Evolutionary conservation across 2,113 vertebrate species (phyloP).

Genomic region (Egretta garzetta): DNA sequence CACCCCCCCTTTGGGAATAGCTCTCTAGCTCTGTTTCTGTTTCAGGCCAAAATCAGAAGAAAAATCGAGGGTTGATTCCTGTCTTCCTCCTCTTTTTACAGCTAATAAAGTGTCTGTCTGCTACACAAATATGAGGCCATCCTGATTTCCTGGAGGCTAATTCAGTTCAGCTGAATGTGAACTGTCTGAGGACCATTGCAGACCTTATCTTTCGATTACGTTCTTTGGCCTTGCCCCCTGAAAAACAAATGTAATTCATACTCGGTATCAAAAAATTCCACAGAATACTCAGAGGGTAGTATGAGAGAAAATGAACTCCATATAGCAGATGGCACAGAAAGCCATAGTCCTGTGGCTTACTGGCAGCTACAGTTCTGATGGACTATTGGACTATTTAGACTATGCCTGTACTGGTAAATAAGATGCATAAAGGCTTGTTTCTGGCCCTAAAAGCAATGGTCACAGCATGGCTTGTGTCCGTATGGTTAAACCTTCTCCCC

Average conservation of each 20-base stretch:
- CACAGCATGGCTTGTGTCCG: background rate
- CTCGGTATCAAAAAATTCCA: background rate
- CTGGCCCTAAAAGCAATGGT: background rate
- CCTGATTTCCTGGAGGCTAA: background rate
- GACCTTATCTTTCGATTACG: background rate
- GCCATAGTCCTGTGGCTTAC: background rate
- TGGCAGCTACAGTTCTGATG: background rate
- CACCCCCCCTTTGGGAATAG: background rate
- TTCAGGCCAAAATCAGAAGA: background rate
- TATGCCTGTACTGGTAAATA: background rate
- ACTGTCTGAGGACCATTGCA: background rate
- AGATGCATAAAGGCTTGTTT: background rate
- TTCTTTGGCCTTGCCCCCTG: background rate
- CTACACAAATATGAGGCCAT: background rate
- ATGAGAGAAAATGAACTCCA: background rate
- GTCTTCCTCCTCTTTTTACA: background rate
- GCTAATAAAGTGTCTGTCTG: background rate
- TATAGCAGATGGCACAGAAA: background rate
- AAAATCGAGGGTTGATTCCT: background rate
- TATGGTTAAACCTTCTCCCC: background rate
- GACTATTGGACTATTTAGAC: background rate
- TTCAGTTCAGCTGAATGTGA: background rate
- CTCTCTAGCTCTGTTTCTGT: background rate
- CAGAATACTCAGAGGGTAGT: background rate
- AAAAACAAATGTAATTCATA: background rate